Conservation (phyloP, 2,888 invertebrate species). For the Tenthredo mesomela region DNA sequence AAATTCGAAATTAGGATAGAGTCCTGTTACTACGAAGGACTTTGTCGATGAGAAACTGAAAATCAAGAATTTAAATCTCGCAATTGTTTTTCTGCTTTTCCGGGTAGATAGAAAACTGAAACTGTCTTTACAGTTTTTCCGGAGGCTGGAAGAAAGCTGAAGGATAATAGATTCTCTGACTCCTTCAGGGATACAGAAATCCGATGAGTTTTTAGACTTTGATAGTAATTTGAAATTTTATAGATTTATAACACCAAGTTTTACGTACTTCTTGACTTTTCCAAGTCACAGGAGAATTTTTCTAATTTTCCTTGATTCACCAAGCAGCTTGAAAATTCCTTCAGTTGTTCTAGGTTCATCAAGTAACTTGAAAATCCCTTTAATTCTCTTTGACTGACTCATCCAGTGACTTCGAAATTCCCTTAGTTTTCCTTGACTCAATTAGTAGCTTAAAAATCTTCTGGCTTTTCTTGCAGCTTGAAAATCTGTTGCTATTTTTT, state of each 20-base stretch:
- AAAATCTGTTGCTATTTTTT: not conserved
- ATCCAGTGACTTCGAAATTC: not conserved
- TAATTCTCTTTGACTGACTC: not conserved
- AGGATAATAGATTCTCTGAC: not conserved
- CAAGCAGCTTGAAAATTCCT: not conserved
- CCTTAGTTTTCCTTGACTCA: not conserved
- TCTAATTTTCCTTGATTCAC: not conserved
- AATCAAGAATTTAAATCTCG: not conserved
- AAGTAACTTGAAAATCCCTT: not conserved
- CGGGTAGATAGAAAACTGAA: not conserved
- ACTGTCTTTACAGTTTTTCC: not conserved
- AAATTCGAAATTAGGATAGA: not conserved
- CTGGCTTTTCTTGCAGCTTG: not conserved
- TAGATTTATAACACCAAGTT: not conserved
- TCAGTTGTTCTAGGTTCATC: not conserved
- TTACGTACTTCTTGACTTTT: not conserved
- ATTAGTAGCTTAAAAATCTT: not conserved
- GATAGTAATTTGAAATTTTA: not conserved
- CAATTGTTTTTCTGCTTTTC: not conserved
- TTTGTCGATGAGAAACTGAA: not conserved
- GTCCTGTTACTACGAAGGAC: not conserved
- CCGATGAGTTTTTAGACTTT: not conserved
- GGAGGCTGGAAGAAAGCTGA: not conserved
- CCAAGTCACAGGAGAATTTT: not conserved
- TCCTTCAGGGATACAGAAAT: not conserved